Percentiles rank a stretch among this genome's conserved stretches.
These are phyloP conservation scores for Myripristis murdjan DNA, from an alignment of 2,797 vertebrate species.

Conservation along the genomic window DNA sequence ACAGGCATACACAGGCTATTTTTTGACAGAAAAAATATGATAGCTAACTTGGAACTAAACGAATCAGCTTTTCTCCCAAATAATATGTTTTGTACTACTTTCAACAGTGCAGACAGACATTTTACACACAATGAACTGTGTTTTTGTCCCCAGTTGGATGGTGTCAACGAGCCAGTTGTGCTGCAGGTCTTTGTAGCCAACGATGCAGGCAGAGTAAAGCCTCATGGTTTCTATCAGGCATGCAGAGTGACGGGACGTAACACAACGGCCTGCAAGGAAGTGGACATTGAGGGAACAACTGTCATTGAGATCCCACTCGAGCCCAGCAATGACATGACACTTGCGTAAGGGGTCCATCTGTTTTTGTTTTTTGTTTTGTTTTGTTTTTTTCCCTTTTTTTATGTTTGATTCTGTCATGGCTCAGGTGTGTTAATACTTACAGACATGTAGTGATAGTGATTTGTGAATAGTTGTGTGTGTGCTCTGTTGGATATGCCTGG, in stretches of 20 bases:
- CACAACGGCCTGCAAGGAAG: slow-evolving; percentile 98
- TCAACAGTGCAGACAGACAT: neutral
- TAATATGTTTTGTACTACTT: neutral
- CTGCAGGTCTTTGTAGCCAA: slow-evolving; percentile 98
- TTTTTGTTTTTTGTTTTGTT: neutral
- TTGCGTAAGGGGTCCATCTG: slow-evolving; percentile 89
- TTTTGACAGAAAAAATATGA: slow-evolving; percentile 23
- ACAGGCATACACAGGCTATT: slow-evolving; percentile 9
- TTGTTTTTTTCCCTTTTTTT: neutral
- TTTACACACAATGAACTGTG: neutral
- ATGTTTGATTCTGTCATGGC: neutral
- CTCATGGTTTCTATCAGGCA: slow-evolving; percentile 99
- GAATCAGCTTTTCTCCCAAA: neutral
- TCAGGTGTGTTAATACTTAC: neutral
- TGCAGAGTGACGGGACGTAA: slow-evolving; percentile 97
- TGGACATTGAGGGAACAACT: slow-evolving; percentile 97
- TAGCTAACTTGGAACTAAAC: slow-evolving; percentile 3
- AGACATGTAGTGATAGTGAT: neutral
- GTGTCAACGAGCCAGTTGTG: slow-evolving; percentile 93
- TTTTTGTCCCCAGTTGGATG: slow-evolving; percentile 90
- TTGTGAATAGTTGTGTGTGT: neutral
- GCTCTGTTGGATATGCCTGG: neutral
- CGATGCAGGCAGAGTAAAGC: slow-evolving; percentile 96
- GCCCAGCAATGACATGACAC: slow-evolving; percentile 94
- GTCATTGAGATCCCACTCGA: slow-evolving; percentile 98